Evolutionary conservation across 2,797 vertebrate species (phyloP).

Genomic region (Agapornis canus): DNA sequence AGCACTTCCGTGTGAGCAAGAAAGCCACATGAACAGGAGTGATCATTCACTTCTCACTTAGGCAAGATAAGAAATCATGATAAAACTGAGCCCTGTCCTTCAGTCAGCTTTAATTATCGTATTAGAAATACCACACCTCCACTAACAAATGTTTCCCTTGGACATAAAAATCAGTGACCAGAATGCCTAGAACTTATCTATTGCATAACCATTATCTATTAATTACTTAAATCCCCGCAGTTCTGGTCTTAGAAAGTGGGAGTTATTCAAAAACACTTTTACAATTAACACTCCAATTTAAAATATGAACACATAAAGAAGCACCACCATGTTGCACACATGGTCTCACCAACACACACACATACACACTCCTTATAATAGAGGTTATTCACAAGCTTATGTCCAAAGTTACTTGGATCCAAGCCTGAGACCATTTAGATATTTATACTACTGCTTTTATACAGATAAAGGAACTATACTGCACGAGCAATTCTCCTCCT

Average conservation of each 20-base stretch:
- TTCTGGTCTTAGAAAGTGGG: background rate
- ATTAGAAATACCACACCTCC: background rate
- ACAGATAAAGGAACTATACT: background rate
- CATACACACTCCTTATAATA: no score
- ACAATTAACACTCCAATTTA: background rate
- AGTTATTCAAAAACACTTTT: background rate
- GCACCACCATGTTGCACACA: accelerated
- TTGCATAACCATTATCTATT: background rate
- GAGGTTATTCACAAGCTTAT: background rate
- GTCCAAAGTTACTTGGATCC: background rate
- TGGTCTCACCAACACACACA: background rate
- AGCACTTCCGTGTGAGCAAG: background rate
- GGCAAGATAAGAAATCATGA: background rate
- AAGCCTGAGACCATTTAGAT: background rate
- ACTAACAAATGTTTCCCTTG: background rate
- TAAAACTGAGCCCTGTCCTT: background rate
- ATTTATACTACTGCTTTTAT: background rate
- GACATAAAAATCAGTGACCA: background rate
- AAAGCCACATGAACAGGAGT: background rate
- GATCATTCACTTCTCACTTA: background rate
- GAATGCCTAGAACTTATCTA: background rate
- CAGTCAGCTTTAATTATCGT: background rate
- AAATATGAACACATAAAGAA: background rate
- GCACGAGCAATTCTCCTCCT: background rate
- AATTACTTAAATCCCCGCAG: background rate